Evolutionary conservation across 2,113 vertebrate species (phyloP), one percentile per base, ranked within the genome.

Genomic region (Gracilinanus agilis): DNA sequence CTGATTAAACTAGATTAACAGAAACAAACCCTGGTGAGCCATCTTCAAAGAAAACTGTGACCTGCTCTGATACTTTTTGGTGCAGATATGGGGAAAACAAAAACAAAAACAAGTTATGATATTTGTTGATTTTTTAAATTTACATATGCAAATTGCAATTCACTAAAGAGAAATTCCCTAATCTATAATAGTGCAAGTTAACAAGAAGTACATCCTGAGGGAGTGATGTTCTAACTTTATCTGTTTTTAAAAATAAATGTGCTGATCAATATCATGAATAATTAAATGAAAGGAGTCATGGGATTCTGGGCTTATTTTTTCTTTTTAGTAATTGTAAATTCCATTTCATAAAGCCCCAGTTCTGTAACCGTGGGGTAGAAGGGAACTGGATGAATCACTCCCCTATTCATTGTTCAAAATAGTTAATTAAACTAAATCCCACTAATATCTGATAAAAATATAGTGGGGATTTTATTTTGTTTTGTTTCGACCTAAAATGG

Each of bases 191-290:
- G 90, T 27, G 40, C 27, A 61, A 61, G 89, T 58, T 40, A 94
- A 95, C 49, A 94, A 75, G 91, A 91, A 93, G 91, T 95, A 89
- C 40, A 44, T 95, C 12, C 90, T 96, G 8, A 55, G 0, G 92
- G 91, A 96, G 40, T 61, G 24, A 44, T 89, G 54, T 53, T 89
- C 94, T 96, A 54, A 92, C 91, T 97, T 96, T 92, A 93, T 96
- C 90, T 96, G 93, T 94, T 93, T 94, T 93, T 95, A 94, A 96
- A 97, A 96, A 94, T 94, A 95, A 96, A 94, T 91, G 56, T 93
- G 75, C 92, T 93, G 94, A 94, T 96, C 95, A 88, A 94, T 92
- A 95, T 90, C 90, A 94, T 96, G 94, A 97, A 96, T 97, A 94
- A 97, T 96, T 93, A 94, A 96, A 89, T 94, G 94, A 96, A 92